Base-by-base conservation (phyloP, 64 coral and sea anemone genomes). In the Exaiptasia diaphana region DNA sequence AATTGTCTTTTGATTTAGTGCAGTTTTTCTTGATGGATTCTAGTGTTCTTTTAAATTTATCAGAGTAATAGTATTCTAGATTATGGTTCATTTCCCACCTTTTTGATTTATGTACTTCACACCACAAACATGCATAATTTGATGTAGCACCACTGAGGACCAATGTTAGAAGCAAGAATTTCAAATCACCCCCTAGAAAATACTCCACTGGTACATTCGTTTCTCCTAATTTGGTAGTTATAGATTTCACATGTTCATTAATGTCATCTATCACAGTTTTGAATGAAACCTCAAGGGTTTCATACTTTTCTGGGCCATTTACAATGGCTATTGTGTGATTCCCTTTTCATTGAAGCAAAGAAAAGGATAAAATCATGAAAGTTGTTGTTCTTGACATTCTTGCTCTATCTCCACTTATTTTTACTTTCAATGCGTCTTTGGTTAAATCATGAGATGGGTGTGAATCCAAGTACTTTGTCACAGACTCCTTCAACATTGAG, bases 101-200 rank as follows among this genome's bases (percentile, higher is more conserved):
- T 38, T 83, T 55, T 71, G 69, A 41, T 50, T 70, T 79, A 53
- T 79, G 75, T 9, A 79, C 56, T 41, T 11, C 39, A 28, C 80
- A 83, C 64, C 62, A 83, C 1, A 20, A 41, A 38, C 63, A 83
- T 7, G 80, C 75, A 79, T 79, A 60, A 38, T 79, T 59, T 4
- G 75, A 79, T 4, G 61, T 83, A 23, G 80, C 80, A 83, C 80
- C 49, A 45, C 49, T 83, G 7, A 83, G 45, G n/a, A 62, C 80
- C 22, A 83, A 12, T 41, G 71, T 53, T 6, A 83, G 22, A n/a
- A 83, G 49, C 29, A 83, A 23, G 34, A 69, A 83, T 56, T 71
- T 83, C 28, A 67, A 83, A 53, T 83, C 80, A 5, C 80, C 80
- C 22, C 80, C 80, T 17, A 83, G 42, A 70, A 69, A 83, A 27